Conservation (phyloP, 2,113 vertebrate species). For the Gnathonemus longibarbis region DNA sequence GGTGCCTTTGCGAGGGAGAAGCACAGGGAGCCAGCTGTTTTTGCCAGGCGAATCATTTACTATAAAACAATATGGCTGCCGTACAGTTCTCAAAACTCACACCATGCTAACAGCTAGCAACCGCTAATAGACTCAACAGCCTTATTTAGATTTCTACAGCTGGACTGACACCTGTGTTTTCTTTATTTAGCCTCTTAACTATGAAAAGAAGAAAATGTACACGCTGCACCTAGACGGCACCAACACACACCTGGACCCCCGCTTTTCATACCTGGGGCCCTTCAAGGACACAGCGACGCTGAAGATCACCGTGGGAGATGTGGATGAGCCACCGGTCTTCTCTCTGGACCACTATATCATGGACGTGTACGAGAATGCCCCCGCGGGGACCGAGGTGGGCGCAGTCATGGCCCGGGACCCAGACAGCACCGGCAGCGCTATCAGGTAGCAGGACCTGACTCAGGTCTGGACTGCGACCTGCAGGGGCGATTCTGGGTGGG, state of each 20-base stretch:
- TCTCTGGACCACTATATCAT: constrained; percentile 83
- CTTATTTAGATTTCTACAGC: not conserved
- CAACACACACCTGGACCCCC: constrained; percentile 88
- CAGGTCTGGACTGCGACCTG: not conserved
- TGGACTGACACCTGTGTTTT: not conserved
- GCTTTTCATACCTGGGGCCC: constrained; percentile 84
- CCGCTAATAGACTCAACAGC: not conserved
- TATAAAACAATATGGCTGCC: not conserved
- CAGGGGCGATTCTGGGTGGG: not conserved
- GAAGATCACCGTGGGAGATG: constrained; percentile 88
- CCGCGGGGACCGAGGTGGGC: constrained; percentile 75
- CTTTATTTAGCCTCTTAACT: constrained; percentile 78
- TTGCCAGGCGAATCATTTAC: not conserved
- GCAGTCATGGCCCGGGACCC: constrained; percentile 88
- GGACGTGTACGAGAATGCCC: constrained; percentile 89
- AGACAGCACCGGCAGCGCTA: constrained; percentile 76
- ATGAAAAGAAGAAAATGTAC: constrained; percentile 91
- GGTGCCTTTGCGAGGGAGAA: not conserved
- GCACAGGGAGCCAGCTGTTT: not conserved
- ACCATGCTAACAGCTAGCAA: not conserved
- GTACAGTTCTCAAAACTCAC: not conserved
- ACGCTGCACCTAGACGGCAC: constrained; percentile 87
- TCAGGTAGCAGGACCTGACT: constrained; percentile 64
- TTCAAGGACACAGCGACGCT: constrained; percentile 86
- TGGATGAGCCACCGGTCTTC: constrained; percentile 87